Evolutionary conservation across 2,113 vertebrate genomes (phyloP).

Genomic region (Cromileptes altivelis): DNA sequence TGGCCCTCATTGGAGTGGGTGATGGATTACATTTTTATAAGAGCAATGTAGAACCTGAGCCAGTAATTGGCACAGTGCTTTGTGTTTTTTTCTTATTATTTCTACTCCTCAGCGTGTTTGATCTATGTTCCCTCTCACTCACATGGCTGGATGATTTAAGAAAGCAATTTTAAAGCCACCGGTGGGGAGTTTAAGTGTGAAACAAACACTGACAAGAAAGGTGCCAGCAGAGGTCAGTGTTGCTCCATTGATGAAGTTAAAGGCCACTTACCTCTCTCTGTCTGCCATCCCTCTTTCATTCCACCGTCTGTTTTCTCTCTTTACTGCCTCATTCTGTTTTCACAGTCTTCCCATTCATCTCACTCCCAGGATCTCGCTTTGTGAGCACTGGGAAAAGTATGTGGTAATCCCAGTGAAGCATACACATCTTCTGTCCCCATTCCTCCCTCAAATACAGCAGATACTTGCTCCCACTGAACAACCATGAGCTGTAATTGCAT

Average conservation of each 20-base stretch:
- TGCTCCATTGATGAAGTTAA: constrained; percentile 81
- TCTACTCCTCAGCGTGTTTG: constrained; percentile 54
- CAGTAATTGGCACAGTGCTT: constrained; percentile 71
- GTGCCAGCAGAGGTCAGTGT: constrained; percentile 92
- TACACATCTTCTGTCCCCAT: constrained; percentile 8
- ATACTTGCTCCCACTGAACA: constrained; percentile 32
- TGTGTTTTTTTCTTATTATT: constrained; percentile 67
- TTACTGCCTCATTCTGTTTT: constrained; percentile 49
- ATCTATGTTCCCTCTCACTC: constrained; percentile 69
- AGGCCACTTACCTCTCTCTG: neutral
- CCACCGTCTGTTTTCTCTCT: constrained; percentile 1
- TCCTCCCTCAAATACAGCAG: constrained; percentile 16
- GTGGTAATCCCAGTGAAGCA: constrained; percentile 13
- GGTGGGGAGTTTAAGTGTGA: constrained; percentile 2
- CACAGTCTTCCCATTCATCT: constrained; percentile 33
- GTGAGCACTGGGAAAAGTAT: constrained; percentile 11
- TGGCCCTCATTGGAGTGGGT: constrained; percentile 50
- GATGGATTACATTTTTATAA: constrained; percentile 79
- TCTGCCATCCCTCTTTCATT: constrained; percentile 26
- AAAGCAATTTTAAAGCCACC: constrained; percentile 73
- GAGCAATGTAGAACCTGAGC: constrained; percentile 57
- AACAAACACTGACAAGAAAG: neutral
- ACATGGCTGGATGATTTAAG: constrained; percentile 70
- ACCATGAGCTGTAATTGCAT: constrained; percentile 56
- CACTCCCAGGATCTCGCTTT: constrained; percentile 17